Base-by-base conservation (phyloP, 2,888 invertebrate genomes). In the Heliconius ismenius region DNA sequence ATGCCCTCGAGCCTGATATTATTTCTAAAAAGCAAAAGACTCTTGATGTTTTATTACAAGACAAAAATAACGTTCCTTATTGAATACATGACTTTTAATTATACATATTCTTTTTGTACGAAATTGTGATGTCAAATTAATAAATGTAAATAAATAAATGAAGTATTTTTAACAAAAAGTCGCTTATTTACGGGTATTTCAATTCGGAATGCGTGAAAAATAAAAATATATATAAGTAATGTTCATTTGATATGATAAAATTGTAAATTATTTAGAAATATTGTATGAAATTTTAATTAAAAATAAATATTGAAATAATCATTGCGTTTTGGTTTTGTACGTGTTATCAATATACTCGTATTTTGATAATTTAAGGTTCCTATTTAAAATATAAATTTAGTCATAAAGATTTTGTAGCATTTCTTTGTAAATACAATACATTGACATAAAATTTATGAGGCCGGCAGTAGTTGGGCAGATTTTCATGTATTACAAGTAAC, bases 381-480 rank as follows among this genome's bases (percentile, higher is more conserved):
- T 69, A 49, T 54, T 69, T 54, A 21, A 32, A 69, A 69, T 54
- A 69, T 54, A 21, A 28, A 69, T 28, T 69, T 54, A 11, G 32
- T 28, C 4, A 69, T 11, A 1, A 49, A 69, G 11, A 49, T 28
- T 28, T 28, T 32, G 28, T 54, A n/a, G 54, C 28, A 32, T 54
- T 69, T 54, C 28, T 10, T 73, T 65, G 7, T 24, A 68, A 72
- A 75, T 75, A 70, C 28, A 65, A 73, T 75, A 65, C 36, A 64
- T 58, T 36, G 28, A 70, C 32, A 74, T 77, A 75, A 75, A 75
- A 76, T 65, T 77, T 76, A 54, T 24, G 72, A 78, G 80, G 79
- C 79, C 79, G 79, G 79, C 79, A 80, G 78, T 79, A 62, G 74
- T 26, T 76, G 72, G 80, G 75, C 80, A 80, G 76, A 79, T 72